Evolutionary conservation across 2,888 invertebrate genomes (phyloP).

Genomic region (Philaethria dido): DNA sequence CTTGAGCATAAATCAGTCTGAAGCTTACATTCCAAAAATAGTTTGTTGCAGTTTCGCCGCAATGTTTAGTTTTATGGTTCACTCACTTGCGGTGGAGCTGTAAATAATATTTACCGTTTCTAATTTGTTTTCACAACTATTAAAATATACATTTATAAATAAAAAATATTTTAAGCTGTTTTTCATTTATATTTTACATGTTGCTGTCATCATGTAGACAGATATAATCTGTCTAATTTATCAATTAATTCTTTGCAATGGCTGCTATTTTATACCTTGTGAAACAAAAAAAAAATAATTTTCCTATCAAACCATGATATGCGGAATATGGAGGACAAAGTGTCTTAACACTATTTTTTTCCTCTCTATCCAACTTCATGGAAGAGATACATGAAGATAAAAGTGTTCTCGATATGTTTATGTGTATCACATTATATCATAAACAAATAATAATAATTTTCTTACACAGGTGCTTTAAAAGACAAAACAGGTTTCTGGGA

Average conservation of each 20-base stretch:
- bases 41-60: not conserved
- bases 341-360: too few species aligned
- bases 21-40: slow-evolving; percentile 26
- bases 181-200: not conserved
- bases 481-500: slow-evolving; percentile 89
- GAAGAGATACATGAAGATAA: too few species aligned
- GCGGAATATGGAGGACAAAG: too few species aligned
- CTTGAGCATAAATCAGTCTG: not conserved
- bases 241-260: too few species aligned
- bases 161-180: not conserved
- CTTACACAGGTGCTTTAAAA: slow-evolving; percentile 68
- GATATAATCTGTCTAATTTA: too few species aligned
- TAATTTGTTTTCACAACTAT: not conserved
- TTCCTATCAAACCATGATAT: too few species aligned
- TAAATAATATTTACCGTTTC: not conserved
- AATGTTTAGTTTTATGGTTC: slow-evolving; percentile 15
- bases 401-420: too few species aligned
- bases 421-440: not conserved
- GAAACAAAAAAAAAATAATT: too few species aligned
- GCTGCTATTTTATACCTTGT: too few species aligned
- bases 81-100: not conserved
- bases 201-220: too few species aligned
- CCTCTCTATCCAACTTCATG: too few species aligned
- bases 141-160: not conserved
- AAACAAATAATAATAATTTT: slow-evolving; percentile 36